Evolutionary conservation across 1,140 invertebrate genomes (phyloP), one percentile per base, ranked within the genome.

Genomic region (Drosophila bipectinata): DNA sequence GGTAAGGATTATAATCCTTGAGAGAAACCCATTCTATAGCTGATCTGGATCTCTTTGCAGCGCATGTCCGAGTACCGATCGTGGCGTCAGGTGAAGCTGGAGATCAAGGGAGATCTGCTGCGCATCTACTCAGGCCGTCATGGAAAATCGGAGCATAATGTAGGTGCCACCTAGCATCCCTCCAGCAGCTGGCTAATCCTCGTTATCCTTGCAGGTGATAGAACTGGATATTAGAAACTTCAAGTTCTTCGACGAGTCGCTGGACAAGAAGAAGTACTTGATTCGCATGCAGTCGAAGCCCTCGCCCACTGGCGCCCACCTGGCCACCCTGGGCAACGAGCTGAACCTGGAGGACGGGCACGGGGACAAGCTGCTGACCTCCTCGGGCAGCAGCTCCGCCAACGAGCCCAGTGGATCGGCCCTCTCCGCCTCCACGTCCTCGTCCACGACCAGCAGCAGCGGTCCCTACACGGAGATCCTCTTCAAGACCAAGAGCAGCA

Each of bases 151-250:
- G 90, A 91, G 59, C 90, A 83, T 44, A 91, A 90, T 91, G 90
- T 88, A 68, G 76, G 64, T 49, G 1, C 3, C 18, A 1, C n/a
- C 7, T 4, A 55, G 12, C 2, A 28, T 44, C 39, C 5, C 12
- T 2, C 34, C 34, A 37, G 12, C 34, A 3, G 9, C 26, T 28
- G 1, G 1, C 26, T 28, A 6, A 6, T 49, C 15, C 18, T 24
- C 12, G 45, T 1, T 1, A 7, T 26, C 15, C 5, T 12, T n/a
- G 8, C 61, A 91, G 90, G 82, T 91, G 83, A 88, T 91, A 78
- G 90, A 91, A 71, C 78, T 91, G 63, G 85, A 91, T 84, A 90
- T 91, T 77, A 81, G 80, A 77, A 90, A 90, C 57, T 91, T 91
- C 77, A 91, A 91, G 55, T 90, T 91, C 62, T 88, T 84, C 41